A percentile compares a stretch with the other conserved stretches of the same genome.
Conservation (phyloP, 2,888 invertebrate genomes). For the Epinotia demarniana region DNA sequence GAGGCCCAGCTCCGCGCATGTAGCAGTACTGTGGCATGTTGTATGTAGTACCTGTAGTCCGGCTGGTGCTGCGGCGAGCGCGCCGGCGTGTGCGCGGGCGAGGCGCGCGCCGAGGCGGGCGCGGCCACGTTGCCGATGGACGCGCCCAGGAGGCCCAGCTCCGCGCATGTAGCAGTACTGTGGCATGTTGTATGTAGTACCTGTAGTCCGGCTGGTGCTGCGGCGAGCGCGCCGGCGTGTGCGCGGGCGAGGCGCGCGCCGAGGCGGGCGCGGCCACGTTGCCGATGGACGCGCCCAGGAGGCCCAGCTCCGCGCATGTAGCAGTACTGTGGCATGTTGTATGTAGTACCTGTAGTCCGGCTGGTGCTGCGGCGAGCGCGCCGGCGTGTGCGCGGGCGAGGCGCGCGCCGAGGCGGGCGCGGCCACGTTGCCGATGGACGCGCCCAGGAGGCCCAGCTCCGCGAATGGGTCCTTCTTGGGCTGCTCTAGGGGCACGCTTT, state of each 20-base stretch:
- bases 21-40: no score
- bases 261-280: no score
- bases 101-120: not conserved
- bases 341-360: constrained; percentile 75
- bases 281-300: no score
- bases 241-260: not conserved
- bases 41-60: no score
- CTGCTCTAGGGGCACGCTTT: constrained; percentile 74
- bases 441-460: constrained; percentile 84
- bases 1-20: no score
- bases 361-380: constrained; percentile 74
- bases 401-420: constrained; percentile 59
- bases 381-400: constrained; percentile 72
- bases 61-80: no score
- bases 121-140: not conserved
- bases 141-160: no score
- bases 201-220: not conserved
- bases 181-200: no score
- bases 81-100: no score
- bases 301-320: no score
- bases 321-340: no score
- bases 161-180: no score
- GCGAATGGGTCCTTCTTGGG: constrained; percentile 89
- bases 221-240: not conserved
- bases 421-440: constrained; percentile 48